Conservation (phyloP, 2,888 invertebrate species). For the Caenorhabditis parvicauda region DNA sequence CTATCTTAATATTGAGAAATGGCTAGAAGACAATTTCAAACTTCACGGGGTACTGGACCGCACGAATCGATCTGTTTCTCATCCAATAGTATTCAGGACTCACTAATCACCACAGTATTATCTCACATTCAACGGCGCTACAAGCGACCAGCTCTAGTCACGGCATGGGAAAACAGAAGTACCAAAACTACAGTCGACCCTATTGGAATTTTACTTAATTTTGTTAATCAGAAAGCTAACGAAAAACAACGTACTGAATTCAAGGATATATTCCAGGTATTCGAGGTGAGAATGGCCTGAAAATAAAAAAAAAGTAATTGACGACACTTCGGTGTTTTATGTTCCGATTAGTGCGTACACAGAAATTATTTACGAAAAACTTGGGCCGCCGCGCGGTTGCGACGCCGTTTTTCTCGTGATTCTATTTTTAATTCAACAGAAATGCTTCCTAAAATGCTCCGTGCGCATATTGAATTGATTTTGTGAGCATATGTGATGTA, state of each 20-base stretch:
- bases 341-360: background rate
- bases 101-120: constrained; percentile 37
- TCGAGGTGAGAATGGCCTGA: background rate
- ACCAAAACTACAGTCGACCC: constrained; percentile 5
- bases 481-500: no score
- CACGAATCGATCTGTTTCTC: background rate
- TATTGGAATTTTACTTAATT: constrained; percentile 9
- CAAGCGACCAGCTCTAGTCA: constrained; percentile 6
- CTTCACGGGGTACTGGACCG: constrained; percentile 79
- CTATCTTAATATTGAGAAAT: constrained; percentile 95
- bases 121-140: constrained; percentile 30
- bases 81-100: constrained; percentile 17
- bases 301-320: no score
- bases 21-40: constrained; percentile 92
- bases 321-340: no score
- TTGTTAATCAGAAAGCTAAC: constrained; percentile 10
- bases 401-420: no score
- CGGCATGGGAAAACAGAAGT: background rate
- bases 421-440: no score
- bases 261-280: constrained; percentile 5
- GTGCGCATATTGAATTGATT: no score
- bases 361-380: background rate
- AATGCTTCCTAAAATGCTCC: no score
- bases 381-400: no score
- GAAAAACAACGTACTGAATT: no score